Evolutionary conservation across 2,797 vertebrate species (phyloP), one percentile per base, ranked within the genome.

Genomic region (Trematomus bernacchii): DNA sequence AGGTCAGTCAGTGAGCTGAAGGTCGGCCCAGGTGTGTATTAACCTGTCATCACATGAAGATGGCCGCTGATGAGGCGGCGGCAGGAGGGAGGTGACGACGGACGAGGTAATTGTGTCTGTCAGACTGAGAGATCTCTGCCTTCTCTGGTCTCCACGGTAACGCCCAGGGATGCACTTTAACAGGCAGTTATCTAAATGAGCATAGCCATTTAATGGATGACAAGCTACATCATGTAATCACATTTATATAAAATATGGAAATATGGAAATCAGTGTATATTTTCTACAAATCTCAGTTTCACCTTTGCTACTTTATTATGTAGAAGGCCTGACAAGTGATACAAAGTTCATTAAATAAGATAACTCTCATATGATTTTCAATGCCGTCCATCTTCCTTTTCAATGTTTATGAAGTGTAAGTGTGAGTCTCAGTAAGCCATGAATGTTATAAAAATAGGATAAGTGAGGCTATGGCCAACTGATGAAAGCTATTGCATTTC

Each of bases 31-130:
- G 64, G 74, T 76, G 71, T 79, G 60, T 71, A 53, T 76, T 64
- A 57, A 70, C 14, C 67, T 79, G 61, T 90, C 86, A 85, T 86
- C 77, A 60, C 60, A 62, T 10, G 6, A 55, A 52, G 42, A 66
- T 62, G 60, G 44, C 62, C 40, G 70, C 54, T 72, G 74, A 87
- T 89, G 77, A 86, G 13, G 62, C 78, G 42, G 67, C 27, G 52
- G 75, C 19, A 63, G 76, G 77, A 80, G 73, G 72, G 59, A 77
- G 19, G 72, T 76, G 89, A 88, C 0, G 82, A 91, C 19, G 0
- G 80, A 91, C 55, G 52, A 50, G 61, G 55, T 87, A 76, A 90
- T 91, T 69, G 40, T 62, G 62, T 85, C 85, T 79, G 79, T 86
- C 85, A 77, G 65, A 67, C 40, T 12, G 50, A 59, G 53, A 68